A percentile compares a stretch with the other conserved stretches of the same genome.
These are phyloP conservation scores for Ictidomys tridecemlineatus DNA, from an alignment of 2,113 vertebrate genomes.

Conservation along the genomic window DNA sequence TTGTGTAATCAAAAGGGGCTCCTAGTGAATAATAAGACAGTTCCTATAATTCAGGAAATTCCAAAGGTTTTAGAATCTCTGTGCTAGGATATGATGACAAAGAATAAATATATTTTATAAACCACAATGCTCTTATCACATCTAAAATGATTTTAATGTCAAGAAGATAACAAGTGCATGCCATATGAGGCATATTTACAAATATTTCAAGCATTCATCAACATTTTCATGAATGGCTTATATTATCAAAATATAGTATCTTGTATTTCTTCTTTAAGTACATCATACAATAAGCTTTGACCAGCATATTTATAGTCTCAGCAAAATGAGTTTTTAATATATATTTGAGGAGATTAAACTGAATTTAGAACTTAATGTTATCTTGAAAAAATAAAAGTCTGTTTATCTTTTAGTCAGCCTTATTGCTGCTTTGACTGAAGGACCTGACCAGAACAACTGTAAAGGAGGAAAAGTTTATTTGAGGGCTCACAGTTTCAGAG, in stretches of 20 bases:
- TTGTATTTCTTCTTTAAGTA: background rate
- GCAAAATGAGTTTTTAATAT: background rate
- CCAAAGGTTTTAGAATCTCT: background rate
- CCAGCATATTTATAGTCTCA: background rate
- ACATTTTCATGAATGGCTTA: slow-evolving; percentile 26
- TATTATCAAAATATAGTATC: background rate
- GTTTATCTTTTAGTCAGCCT: too few relatives aligned
- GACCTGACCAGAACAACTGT: too few relatives aligned
- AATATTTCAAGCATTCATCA: background rate
- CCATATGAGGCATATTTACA: background rate
- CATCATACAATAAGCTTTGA: background rate
- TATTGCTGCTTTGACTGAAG: too few relatives aligned
- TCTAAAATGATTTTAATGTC: background rate
- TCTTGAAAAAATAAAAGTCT: too few relatives aligned
- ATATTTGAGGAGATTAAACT: slow-evolving; percentile 27
- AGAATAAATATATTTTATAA: background rate
- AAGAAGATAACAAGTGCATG: too few relatives aligned
- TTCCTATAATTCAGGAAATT: background rate
- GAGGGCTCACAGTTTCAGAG: too few relatives aligned
- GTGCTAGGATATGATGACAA: background rate
- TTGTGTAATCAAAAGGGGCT: background rate
- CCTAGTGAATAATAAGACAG: background rate
- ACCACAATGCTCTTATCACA: background rate
- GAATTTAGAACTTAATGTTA: background rate
- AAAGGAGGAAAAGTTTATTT: too few relatives aligned